Base-by-base conservation (phyloP, 2,888 invertebrate genomes). In the Diaperis boleti region DNA sequence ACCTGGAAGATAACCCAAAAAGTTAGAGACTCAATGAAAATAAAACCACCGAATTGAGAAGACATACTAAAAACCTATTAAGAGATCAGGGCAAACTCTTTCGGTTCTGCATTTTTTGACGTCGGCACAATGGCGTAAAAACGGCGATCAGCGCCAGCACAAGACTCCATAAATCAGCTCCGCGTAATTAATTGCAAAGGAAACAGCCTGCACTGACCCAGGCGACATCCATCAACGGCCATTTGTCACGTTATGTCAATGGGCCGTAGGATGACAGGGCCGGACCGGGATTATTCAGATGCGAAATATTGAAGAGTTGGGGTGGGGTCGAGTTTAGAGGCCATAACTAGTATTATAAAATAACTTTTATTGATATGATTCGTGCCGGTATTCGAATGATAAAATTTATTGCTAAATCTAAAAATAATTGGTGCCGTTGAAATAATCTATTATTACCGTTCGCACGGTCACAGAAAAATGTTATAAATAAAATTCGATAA, bases 191-290 rank as follows among this genome's bases (percentile, higher is more conserved):
- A 63, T 63, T 63, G 59, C 37, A 59, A 63, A 63, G 56, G 57
- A 63, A 63, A 42, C 54, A 44, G 44, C 11, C 60, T 52, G 52
- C 42, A 35, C 31, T 63, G 42, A n/a, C 52, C 62, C 44, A 50
- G 50, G 49, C 62, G 50, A 33, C 57, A 62, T 62, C 63, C 57
- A 63, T 63, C 63, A 63, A 52, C 50, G 39, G 59, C 59, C 50
- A 63, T 63, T 63, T 63, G 63, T 63, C 63, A 63, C 59, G 62
- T 62, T 57, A 59, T 35, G 50, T 59, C 59, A 42, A 59, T 50
- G 59, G 42, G 47, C 50, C 59, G 47, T 59, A 18, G 31, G 29
- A 50, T 59, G 50, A 59, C 50, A 18, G 37, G 37, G 26, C 10
- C 14, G 13, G 42, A 50, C 59, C 41, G 17, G 39, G 39, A 33